phyloP scores from a whole-genome alignment of 2,797 vertebrate genomes.

The Syndactyla subalaris region DNA sequence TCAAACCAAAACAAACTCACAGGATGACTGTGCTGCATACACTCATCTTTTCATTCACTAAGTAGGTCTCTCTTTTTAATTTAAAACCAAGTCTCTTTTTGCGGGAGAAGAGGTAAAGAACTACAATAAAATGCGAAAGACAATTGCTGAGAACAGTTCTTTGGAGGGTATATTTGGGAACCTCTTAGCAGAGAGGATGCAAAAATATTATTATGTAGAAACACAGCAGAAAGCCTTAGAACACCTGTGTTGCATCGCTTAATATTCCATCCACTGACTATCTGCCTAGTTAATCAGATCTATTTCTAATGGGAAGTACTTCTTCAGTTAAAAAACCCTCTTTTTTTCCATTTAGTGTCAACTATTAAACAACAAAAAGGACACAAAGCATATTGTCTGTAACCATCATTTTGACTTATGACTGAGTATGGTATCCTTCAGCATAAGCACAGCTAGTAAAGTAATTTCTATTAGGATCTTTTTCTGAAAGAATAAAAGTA shows the following conservation, averaged over 20 bases:
- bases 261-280: not conserved
- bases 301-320: not conserved
- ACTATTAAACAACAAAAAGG: not conserved
- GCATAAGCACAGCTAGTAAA: not conserved
- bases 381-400: not conserved
- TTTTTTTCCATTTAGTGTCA: not conserved
- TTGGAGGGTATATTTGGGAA: not conserved
- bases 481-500: not conserved
- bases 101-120: not conserved
- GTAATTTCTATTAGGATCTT: not conserved
- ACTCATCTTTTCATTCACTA: not conserved
- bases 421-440: not conserved
- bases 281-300: not conserved
- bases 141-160: not conserved
- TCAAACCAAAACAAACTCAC: not conserved
- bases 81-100: not conserved
- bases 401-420: not conserved
- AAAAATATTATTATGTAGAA: not conserved
- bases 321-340: not conserved
- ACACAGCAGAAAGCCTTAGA: not conserved
- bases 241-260: not conserved
- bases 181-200: not conserved
- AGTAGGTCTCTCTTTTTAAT: not conserved
- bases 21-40: not conserved
- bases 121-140: not conserved